Evolutionary conservation across 2,888 invertebrate genomes (phyloP).

Genomic region (Labia minor): DNA sequence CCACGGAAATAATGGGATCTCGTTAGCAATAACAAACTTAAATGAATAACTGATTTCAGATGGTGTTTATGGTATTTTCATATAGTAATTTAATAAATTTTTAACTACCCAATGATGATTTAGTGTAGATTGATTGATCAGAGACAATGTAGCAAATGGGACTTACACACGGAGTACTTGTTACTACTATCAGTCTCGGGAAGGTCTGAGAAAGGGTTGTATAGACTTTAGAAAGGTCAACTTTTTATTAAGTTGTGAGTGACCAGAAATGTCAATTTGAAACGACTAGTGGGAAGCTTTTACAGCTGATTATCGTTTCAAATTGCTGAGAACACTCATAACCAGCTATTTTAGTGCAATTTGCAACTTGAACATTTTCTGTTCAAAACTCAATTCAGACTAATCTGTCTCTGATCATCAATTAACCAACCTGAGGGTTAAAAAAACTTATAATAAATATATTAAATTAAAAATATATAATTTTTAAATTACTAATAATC

Average conservation of each 20-base stretch:
- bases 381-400: slow-evolving; percentile 76
- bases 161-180: slow-evolving; percentile 50
- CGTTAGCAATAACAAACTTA: too few relatives aligned
- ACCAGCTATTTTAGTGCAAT: slow-evolving; percentile 65
- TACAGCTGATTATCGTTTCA: not conserved
- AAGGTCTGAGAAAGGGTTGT: slow-evolving; percentile 68
- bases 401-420: slow-evolving; percentile 58
- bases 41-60: too few relatives aligned
- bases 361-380: slow-evolving; percentile 49
- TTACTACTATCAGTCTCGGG: slow-evolving; percentile 55
- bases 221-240: slow-evolving; percentile 20
- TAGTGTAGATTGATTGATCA: slow-evolving; percentile 37
- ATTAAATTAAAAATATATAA: too few relatives aligned
- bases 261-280: not conserved
- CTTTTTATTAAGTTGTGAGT: slow-evolving; percentile 3
- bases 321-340: slow-evolving; percentile 53
- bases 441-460: not conserved
- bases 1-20: too few relatives aligned
- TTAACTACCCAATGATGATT: slow-evolving; percentile 15
- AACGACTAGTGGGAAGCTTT: not conserved
- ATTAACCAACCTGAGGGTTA: slow-evolving; percentile 21
- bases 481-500: too few relatives aligned
- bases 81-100: not conserved
- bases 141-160: slow-evolving; percentile 68
- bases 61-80: too few relatives aligned